phyloP scores from a whole-genome alignment of 1,140 invertebrate genomes.

The Episyrphus balteatus region DNA sequence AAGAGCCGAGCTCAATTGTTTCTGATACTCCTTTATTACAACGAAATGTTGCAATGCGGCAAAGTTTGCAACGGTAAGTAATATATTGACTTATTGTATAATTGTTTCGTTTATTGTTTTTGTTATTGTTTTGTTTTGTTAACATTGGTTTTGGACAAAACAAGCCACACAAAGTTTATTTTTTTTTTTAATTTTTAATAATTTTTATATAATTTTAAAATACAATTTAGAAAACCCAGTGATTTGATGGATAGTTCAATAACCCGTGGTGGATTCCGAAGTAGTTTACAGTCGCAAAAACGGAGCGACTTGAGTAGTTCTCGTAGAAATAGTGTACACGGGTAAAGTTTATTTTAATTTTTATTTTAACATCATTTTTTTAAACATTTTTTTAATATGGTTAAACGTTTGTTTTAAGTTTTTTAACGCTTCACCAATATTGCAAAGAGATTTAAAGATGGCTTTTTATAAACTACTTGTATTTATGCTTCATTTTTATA shows the following conservation, averaged over 20 bases:
- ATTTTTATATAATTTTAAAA: slow-evolving; percentile 4
- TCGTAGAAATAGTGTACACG: slow-evolving; percentile 37
- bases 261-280: slow-evolving; percentile 27
- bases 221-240: slow-evolving; percentile 9
- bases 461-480: too few relatives aligned
- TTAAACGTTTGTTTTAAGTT: background rate
- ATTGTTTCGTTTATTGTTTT: slow-evolving; percentile 10
- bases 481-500: background rate
- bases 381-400: too few relatives aligned
- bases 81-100: slow-evolving; percentile 1
- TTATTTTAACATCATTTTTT: background rate
- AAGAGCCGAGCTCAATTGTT: slow-evolving; percentile 41
- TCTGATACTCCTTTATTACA: slow-evolving; percentile 32
- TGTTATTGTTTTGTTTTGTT: slow-evolving; percentile 7
- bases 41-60: slow-evolving; percentile 34
- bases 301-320: slow-evolving; percentile 34
- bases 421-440: too few relatives aligned
- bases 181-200: slow-evolving; percentile 24
- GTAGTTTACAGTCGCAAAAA: slow-evolving; percentile 34
- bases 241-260: slow-evolving; percentile 30
- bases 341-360: slow-evolving; percentile 14
- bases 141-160: background rate
- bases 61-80: slow-evolving; percentile 41
- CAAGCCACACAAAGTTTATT: slow-evolving; percentile 2
- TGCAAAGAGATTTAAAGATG: too few relatives aligned